Conservation (phyloP, 2,888 invertebrate genomes). For the Leucozona laternaria region DNA sequence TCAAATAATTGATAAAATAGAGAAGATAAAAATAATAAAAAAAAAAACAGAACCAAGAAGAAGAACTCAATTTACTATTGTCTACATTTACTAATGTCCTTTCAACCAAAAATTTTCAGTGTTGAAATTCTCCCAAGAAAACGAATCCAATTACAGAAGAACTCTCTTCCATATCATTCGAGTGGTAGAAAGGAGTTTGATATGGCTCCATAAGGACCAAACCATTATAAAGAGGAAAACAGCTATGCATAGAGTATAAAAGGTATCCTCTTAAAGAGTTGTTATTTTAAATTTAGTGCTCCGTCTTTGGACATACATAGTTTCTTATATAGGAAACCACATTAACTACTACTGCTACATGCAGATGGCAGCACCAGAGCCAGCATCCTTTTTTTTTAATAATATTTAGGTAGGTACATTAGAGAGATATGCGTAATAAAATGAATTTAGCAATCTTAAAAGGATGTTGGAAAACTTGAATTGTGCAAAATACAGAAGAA, state of each 20-base stretch:
- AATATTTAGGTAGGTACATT: background rate
- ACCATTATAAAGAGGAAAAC: background rate
- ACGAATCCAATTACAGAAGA: constrained; percentile 67
- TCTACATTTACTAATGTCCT: constrained; percentile 64
- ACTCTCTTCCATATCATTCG: constrained; percentile 3
- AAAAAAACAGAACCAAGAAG: constrained; percentile 26
- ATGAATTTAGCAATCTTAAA: constrained; percentile 62
- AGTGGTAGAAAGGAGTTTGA: background rate
- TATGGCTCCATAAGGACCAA: constrained; percentile 4
- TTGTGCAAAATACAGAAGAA: constrained; percentile 56
- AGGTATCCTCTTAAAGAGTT: constrained; percentile 32
- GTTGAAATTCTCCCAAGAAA: constrained; percentile 63
- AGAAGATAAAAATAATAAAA: background rate
- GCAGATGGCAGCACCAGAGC: constrained; percentile 58
- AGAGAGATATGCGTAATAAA: constrained; percentile 37
- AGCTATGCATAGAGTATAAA: background rate
- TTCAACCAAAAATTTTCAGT: constrained; percentile 57
- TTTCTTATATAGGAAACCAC: constrained; percentile 46
- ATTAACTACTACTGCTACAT: constrained; percentile 38
- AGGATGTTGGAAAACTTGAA: constrained; percentile 70
- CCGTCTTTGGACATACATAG: constrained; percentile 22
- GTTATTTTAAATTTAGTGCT: constrained; percentile 42
- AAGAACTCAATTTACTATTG: constrained; percentile 53
- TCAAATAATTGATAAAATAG: constrained; percentile 27
- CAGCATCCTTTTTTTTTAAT: constrained; percentile 7